These are phyloP conservation scores for Lamellibrachia columna DNA, from an alignment of 2,888 invertebrate genomes.

Conservation along the genomic window DNA sequence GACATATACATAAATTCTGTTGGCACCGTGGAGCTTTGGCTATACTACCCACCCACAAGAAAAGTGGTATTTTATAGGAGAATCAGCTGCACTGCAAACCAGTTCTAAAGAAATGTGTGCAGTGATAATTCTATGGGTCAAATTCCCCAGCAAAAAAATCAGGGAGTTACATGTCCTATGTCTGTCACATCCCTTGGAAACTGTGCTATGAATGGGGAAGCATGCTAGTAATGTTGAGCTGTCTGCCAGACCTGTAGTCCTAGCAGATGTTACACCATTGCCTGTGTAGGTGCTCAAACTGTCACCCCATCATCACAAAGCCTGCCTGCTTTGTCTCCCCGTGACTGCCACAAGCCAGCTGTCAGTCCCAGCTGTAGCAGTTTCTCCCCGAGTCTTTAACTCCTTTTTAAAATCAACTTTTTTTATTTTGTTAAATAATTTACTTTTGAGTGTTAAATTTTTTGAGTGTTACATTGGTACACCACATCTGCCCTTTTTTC, in stretches of 20 bases:
- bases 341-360: background rate
- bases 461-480: background rate
- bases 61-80: background rate
- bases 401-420: background rate
- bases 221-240: background rate
- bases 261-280: background rate
- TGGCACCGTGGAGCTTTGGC: background rate
- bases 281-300: background rate
- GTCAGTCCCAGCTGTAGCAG: background rate
- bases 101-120: background rate
- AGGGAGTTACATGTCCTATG: background rate
- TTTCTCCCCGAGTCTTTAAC: background rate
- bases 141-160: too few relatives aligned
- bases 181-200: background rate
- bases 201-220: background rate
- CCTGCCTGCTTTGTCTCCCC: background rate
- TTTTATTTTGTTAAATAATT: background rate
- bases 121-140: background rate
- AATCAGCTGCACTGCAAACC: background rate
- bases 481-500: background rate
- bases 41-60: background rate
- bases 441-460: background rate
- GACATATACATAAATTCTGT: background rate
- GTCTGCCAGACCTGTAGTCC: background rate
- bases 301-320: background rate